phyloP scores from a whole-genome alignment of 2,113 vertebrate genomes.

The Corythornis vintsioides region DNA sequence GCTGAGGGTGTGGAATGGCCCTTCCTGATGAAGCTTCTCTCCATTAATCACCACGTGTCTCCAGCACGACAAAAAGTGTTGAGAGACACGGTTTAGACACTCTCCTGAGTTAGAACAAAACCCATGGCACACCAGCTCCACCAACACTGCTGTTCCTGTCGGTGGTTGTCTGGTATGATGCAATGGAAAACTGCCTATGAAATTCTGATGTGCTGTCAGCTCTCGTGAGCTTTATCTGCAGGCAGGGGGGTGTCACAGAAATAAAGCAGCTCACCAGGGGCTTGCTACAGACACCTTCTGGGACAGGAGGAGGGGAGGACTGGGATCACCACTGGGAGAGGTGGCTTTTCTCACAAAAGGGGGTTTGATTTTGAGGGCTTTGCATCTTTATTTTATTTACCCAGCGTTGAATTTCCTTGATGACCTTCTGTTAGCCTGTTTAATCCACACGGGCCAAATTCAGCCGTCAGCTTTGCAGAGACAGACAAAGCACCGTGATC shows the following conservation, averaged over 20 bases:
- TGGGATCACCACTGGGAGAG: not conserved
- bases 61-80: not conserved
- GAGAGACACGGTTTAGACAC: constrained; percentile 23
- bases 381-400: not conserved
- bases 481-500: not conserved
- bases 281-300: not conserved
- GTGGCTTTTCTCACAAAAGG: not conserved
- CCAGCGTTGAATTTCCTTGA: not conserved
- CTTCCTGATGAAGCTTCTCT: not conserved
- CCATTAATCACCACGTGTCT: constrained; percentile 31
- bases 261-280: not conserved
- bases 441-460: not conserved
- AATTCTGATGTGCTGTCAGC: not conserved
- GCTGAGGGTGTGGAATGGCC: constrained; percentile 8
- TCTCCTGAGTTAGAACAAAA: constrained; percentile 4
- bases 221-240: not conserved
- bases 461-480: not conserved
- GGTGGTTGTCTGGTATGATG: constrained; percentile 26
- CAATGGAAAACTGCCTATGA: constrained; percentile 25
- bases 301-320: not conserved
- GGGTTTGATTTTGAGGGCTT: not conserved
- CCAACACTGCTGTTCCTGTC: not conserved
- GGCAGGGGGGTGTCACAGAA: not conserved
- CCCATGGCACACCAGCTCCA: not conserved
- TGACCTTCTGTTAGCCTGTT: not conserved